Conservation (phyloP, 2,113 vertebrate genomes). For the Odobenus rosmarus region DNA sequence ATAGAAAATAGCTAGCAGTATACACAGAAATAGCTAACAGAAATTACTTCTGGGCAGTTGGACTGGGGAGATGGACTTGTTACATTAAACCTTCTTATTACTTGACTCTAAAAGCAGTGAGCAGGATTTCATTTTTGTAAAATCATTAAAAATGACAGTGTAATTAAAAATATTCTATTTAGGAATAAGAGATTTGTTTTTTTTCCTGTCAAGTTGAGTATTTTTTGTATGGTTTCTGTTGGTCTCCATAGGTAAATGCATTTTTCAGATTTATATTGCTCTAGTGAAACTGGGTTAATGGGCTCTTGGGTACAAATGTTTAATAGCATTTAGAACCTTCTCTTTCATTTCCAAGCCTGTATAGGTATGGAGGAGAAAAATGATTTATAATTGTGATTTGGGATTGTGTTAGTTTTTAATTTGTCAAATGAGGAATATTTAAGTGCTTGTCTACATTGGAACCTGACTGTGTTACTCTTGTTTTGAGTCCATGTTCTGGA, state of each 20-base stretch:
- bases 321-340: constrained; percentile 28
- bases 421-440: not conserved
- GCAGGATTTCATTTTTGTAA: not conserved
- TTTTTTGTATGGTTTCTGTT: constrained; percentile 29
- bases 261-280: not conserved
- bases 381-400: not conserved
- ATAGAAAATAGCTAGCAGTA: not conserved
- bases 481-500: not conserved
- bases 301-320: constrained; percentile 14
- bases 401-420: not conserved
- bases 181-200: not conserved
- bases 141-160: not conserved
- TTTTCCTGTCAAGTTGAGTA: not conserved
- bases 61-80: not conserved
- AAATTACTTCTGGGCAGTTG: not conserved
- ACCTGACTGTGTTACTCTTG: not conserved
- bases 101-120: not conserved
- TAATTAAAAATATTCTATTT: not conserved
- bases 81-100: not conserved
- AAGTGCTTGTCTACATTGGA: not conserved
- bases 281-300: constrained; percentile 18
- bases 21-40: not conserved
- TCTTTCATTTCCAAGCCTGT: constrained; percentile 4
- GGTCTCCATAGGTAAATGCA: constrained; percentile 13
- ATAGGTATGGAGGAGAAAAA: constrained; percentile 8